Percentiles rank a stretch among this genome's conserved stretches.
phyloP scores from a whole-genome alignment of 2,888 invertebrate species.

The Drosophila eohydei region DNA sequence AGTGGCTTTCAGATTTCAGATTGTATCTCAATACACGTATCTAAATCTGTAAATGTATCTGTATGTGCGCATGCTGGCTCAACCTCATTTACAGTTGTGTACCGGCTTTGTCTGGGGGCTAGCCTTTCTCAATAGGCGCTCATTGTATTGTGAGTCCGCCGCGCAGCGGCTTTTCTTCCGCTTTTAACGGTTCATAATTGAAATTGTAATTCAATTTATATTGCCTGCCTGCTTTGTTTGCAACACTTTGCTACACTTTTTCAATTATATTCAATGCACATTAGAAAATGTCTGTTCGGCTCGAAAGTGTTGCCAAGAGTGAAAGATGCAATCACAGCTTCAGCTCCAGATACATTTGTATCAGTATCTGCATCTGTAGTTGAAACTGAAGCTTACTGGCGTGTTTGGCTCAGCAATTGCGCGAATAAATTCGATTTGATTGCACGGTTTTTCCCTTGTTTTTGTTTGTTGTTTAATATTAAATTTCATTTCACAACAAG shows the following conservation, averaged over 20 bases:
- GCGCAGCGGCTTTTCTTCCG: conserved; percentile 69
- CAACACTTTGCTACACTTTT: conserved; percentile 71
- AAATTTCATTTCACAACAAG: conserved; percentile 52
- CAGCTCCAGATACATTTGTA: conserved; percentile 45
- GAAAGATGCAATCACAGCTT: conserved; percentile 65
- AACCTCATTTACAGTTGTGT: conserved; percentile 77
- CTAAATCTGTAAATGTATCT: conserved; percentile 21
- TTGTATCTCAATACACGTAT: conserved; percentile 43
- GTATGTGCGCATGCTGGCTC: conserved; percentile 27
- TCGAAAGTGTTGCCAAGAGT: conserved; percentile 65
- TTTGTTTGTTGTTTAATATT: conserved; percentile 44
- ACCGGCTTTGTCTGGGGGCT: conserved; percentile 32
- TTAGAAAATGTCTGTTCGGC: conserved; percentile 64
- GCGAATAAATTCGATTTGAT: conserved; percentile 71
- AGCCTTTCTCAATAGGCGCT: conserved; percentile 60
- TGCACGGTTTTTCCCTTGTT: conserved; percentile 36
- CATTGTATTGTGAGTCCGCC: conserved; percentile 51
- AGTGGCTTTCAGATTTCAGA: conserved; percentile 26
- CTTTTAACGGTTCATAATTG: conserved; percentile 80
- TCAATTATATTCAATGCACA: conserved; percentile 73
- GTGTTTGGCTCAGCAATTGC: conserved; percentile 56
- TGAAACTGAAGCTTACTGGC: conserved; percentile 44
- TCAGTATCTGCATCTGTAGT: conserved; percentile 17
- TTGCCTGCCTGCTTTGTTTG: conserved; percentile 45
- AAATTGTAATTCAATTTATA: conserved; percentile 79